phyloP scores from a whole-genome alignment of 2,888 invertebrate genomes.

The Yponomeuta cagnagella region DNA sequence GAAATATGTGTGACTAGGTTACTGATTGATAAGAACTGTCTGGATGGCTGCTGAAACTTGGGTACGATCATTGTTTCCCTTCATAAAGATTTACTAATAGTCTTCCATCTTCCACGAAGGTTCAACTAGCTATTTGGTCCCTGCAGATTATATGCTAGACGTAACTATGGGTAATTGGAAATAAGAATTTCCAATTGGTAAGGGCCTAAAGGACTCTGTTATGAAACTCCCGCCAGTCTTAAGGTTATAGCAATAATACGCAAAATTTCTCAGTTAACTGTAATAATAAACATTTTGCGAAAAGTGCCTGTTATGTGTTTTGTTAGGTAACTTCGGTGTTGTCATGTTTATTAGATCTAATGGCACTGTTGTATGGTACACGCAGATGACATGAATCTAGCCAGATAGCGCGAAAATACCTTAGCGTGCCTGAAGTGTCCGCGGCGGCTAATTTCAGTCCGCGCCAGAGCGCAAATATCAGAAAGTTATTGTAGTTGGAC shows the following conservation, averaged over 20 bases:
- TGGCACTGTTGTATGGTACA: conserved; percentile 17
- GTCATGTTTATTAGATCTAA: conserved; percentile 30
- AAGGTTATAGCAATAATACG: conserved; percentile 7
- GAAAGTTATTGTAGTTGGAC: too few species aligned
- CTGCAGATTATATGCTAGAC: not conserved
- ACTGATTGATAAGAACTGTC: not conserved
- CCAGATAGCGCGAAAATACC: too few species aligned
- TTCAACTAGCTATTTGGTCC: not conserved
- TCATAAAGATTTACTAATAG: conserved; percentile 20
- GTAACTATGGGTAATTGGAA: not conserved
- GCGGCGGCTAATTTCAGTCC: too few species aligned
- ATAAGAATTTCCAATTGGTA: conserved; percentile 32
- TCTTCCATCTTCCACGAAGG: conserved; percentile 28
- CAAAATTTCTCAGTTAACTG: not conserved
- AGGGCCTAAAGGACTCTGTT: conserved; percentile 33
- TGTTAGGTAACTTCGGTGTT: conserved; percentile 33
- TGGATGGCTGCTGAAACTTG: not conserved
- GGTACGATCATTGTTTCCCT: not conserved
- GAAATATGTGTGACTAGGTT: not conserved
- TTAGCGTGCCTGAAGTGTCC: too few species aligned
- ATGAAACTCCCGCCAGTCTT: conserved; percentile 20
- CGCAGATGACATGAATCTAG: not conserved
- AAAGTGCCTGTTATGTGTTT: conserved; percentile 46
- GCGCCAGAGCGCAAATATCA: too few species aligned
- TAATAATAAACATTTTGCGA: conserved; percentile 27